Evolutionary conservation across 2,113 vertebrate genomes (phyloP).

Genomic region (Cryptotis parvus): DNA sequence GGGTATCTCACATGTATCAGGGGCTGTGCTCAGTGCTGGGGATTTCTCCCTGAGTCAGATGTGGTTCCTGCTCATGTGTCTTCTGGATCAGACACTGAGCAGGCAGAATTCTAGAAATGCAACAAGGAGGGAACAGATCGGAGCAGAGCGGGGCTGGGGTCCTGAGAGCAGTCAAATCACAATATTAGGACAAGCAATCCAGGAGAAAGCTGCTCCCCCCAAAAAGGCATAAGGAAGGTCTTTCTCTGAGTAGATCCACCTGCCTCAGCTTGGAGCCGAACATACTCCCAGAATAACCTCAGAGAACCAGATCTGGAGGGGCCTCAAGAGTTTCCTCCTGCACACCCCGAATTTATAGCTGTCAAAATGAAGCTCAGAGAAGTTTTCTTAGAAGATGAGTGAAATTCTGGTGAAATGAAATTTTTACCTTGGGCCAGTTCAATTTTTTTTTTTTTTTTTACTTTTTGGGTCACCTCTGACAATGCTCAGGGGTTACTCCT

Average conservation of each 20-base stretch:
- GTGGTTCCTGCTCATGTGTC: neutral
- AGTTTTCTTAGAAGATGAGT: slow-evolving; percentile 1
- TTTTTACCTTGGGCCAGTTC: neutral
- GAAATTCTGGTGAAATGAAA: slow-evolving; percentile 3
- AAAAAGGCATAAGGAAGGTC: neutral
- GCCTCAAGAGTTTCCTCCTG: neutral
- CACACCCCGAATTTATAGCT: neutral
- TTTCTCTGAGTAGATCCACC: neutral
- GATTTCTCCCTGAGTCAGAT: neutral
- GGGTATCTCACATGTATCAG: neutral
- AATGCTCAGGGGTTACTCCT: no score
- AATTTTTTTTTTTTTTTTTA: neutral
- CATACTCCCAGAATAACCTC: neutral
- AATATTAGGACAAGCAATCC: neutral
- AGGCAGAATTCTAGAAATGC: neutral
- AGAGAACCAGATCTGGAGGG: neutral
- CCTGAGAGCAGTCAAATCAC: no score
- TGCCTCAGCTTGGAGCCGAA: no score
- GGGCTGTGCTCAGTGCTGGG: neutral
- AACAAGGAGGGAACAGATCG: neutral
- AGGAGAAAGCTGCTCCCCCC: neutral
- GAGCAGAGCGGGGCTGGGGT: neutral
- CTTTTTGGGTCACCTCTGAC: no score
- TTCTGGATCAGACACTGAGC: neutral
- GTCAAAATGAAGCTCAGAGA: neutral